A percentile compares a stretch with the other conserved stretches of the same genome.
phyloP scores from a whole-genome alignment of 2,888 invertebrate genomes.

The Hylaea fasciaria region DNA sequence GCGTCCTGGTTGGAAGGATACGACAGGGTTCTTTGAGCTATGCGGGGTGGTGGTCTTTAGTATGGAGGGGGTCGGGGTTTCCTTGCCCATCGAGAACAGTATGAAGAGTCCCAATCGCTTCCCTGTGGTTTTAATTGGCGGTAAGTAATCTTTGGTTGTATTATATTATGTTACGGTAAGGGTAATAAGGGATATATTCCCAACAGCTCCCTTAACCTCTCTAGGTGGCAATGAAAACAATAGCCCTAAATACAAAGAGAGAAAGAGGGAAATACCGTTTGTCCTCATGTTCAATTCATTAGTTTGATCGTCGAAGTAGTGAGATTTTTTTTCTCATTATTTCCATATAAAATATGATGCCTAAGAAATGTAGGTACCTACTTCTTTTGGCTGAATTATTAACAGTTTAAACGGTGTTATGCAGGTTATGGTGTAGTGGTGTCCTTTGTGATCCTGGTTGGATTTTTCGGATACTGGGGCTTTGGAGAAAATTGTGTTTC shows the following conservation, averaged over 20 bases:
- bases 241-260: too few species aligned
- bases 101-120: conserved; percentile 73
- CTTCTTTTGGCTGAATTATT: background rate
- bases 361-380: too few species aligned
- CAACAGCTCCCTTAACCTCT: too few species aligned
- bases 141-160: conserved; percentile 48
- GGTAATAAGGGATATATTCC: too few species aligned
- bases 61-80: conserved; percentile 81
- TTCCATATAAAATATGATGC: too few species aligned
- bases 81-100: conserved; percentile 76
- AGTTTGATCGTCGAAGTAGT: too few species aligned
- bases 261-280: too few species aligned
- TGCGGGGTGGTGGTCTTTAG: conserved; percentile 86
- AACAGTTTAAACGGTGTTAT: conserved; percentile 17
- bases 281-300: too few species aligned
- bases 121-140: conserved; percentile 61
- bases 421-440: conserved; percentile 74
- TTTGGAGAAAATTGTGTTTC: conserved; percentile 66
- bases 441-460: conserved; percentile 67
- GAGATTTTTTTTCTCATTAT: too few species aligned
- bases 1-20: conserved; percentile 68
- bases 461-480: conserved; percentile 80
- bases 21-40: conserved; percentile 77
- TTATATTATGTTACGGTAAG: too few species aligned
- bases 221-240: too few species aligned